phyloP scores from a whole-genome alignment of 2,113 vertebrate genomes.

The Pterocles burchelli region DNA sequence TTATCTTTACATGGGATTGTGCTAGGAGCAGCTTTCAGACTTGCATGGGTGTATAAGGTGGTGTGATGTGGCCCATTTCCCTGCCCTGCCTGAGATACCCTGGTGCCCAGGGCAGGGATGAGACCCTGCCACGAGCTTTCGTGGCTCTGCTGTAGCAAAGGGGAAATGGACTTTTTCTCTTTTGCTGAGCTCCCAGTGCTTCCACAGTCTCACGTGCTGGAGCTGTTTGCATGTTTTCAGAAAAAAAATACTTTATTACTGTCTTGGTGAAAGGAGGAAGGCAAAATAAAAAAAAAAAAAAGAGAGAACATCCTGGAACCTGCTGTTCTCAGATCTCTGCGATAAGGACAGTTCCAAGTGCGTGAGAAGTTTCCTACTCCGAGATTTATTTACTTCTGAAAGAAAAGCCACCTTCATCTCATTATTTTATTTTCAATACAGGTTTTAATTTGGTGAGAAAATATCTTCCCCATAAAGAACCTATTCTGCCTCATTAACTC shows the following conservation, averaged over 20 bases:
- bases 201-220: fast-evolving
- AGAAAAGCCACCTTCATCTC: conserved; percentile 66
- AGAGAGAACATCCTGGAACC: conserved; percentile 4
- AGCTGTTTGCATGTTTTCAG: conserved; percentile 16
- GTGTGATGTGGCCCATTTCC: neutral
- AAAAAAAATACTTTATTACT: conserved; percentile 38
- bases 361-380: conserved; percentile 51
- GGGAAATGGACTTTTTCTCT: neutral
- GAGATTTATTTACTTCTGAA: conserved; percentile 64
- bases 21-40: neutral
- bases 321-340: conserved; percentile 10
- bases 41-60: neutral
- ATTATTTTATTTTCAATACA: conserved; percentile 64
- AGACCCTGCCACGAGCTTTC: neutral
- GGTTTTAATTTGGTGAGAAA: conserved; percentile 75
- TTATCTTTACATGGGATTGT: neutral
- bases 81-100: neutral
- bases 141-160: neutral
- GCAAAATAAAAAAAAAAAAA: neutral
- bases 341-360: conserved; percentile 37
- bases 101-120: fast-evolving
- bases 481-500: conserved; percentile 76
- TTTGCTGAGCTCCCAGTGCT: neutral
- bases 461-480: conserved; percentile 65
- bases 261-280: conserved; percentile 38